Evolutionary conservation across 23 tunicate genomes (phyloP).

Genomic region (Ciona savignyi): DNA sequence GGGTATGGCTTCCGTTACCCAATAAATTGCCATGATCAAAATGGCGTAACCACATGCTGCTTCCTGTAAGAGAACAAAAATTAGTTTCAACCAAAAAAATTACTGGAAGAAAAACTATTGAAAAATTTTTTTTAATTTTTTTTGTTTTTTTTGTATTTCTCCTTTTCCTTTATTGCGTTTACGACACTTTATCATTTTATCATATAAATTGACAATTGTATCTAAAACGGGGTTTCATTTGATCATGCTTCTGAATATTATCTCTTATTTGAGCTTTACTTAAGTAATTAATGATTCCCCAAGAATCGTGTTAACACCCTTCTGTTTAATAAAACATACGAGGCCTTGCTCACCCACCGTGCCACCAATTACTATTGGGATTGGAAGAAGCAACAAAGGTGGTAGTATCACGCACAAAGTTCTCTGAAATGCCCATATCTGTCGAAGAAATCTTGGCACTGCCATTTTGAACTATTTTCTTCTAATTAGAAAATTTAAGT

Average conservation of each 20-base stretch:
- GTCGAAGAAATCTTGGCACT: neutral
- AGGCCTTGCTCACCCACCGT: neutral
- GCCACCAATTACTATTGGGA: neutral
- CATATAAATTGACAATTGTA: no score
- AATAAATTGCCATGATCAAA: conserved; percentile 73
- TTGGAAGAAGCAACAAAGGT: conserved; percentile 21
- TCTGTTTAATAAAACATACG: no score
- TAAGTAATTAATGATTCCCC: no score
- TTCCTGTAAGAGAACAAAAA: conserved; percentile 28
- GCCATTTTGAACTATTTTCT: no score
- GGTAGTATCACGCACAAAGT: conserved; percentile 11
- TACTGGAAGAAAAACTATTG: neutral
- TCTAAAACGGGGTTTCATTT: no score
- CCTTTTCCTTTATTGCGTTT: neutral
- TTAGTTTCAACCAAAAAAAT: neutral
- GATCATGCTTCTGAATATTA: no score
- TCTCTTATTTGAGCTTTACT: no score
- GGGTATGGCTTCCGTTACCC: conserved; percentile 85
- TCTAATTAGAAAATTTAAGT: no score
- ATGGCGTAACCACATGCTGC: conserved; percentile 68
- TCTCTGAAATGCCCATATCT: conserved; percentile 18
- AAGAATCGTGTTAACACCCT: no score
- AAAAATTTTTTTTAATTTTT: no score
- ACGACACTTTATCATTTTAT: neutral
- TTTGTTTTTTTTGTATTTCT: neutral